Percentiles rank a stretch among this genome's conserved stretches.
Conservation (phyloP, 2,888 invertebrate genomes). For the Pediacus dermestoides region DNA sequence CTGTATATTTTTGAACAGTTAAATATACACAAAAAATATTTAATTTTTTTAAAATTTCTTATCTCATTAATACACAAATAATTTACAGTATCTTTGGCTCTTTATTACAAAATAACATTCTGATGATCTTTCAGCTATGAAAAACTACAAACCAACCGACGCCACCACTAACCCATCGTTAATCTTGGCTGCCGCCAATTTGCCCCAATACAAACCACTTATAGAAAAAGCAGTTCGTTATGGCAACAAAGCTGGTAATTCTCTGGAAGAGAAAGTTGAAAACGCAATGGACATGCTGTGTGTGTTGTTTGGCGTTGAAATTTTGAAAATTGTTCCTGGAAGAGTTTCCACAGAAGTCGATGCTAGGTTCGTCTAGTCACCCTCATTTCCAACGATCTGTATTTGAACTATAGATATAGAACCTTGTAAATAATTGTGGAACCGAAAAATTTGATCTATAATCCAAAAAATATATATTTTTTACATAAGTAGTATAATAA, state of each 20-base stretch:
- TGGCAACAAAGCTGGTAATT: slow-evolving; percentile 70
- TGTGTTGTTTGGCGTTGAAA: slow-evolving; percentile 95
- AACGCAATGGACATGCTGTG: slow-evolving; percentile 91
- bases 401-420: too few relatives aligned
- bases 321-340: slow-evolving; percentile 95
- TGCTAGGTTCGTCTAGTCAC: slow-evolving; percentile 65
- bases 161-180: slow-evolving; percentile 98
- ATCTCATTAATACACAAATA: too few relatives aligned
- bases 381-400: background rate
- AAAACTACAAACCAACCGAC: slow-evolving; percentile 95
- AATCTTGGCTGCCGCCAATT: slow-evolving; percentile 88
- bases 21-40: too few relatives aligned
- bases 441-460: too few relatives aligned
- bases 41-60: too few relatives aligned
- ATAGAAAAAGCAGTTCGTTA: slow-evolving; percentile 87
- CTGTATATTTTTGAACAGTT: too few relatives aligned
- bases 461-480: too few relatives aligned
- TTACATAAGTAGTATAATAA: too few relatives aligned
- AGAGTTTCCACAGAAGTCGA: slow-evolving; percentile 96
- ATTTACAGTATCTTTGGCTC: too few relatives aligned
- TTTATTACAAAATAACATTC: too few relatives aligned
- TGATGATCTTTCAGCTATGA: slow-evolving; percentile 88
- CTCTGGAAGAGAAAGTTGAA: slow-evolving; percentile 68
- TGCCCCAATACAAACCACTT: slow-evolving; percentile 88
- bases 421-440: too few relatives aligned